Evolutionary conservation across 2,888 invertebrate genomes (phyloP).

Genomic region (Xylocampa areola): DNA sequence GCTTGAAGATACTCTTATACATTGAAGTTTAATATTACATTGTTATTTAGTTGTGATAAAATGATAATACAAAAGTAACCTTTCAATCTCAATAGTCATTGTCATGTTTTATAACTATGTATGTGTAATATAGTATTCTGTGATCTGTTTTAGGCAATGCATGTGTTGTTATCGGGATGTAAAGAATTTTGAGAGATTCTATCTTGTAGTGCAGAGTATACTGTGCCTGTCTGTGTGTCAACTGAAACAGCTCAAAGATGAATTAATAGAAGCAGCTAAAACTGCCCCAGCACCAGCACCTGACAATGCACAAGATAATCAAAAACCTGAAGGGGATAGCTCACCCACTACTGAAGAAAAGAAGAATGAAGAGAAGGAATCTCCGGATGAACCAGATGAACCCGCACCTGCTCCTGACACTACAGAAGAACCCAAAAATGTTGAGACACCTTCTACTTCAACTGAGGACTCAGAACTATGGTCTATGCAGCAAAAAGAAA

Average conservation of each 20-base stretch:
- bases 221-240: conserved; percentile 95
- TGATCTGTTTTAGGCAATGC: conserved; percentile 93
- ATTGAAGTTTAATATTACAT: conserved; percentile 11
- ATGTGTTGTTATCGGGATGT: conserved; percentile 98
- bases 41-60: conserved; percentile 19
- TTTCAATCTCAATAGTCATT: conserved; percentile 23
- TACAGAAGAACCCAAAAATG: conserved; percentile 69
- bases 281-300: conserved; percentile 56
- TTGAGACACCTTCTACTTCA: conserved; percentile 59
- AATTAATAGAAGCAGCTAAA: conserved; percentile 84
- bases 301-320: conserved; percentile 73
- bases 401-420: conserved; percentile 65
- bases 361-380: conserved; percentile 68
- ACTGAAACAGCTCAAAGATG: conserved; percentile 92
- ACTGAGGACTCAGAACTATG: conserved; percentile 89
- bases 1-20: neutral
- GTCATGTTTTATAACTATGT: conserved; percentile 24
- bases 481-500: conserved; percentile 96
- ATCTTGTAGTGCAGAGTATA: conserved; percentile 96
- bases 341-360: conserved; percentile 66
- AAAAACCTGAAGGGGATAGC: conserved; percentile 63
- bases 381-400: conserved; percentile 62
- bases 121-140: conserved; percentile 25
- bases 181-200: conserved; percentile 97
- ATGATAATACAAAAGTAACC: conserved; percentile 36